Evolutionary conservation across 2,797 vertebrate species (phyloP).

Genomic region (Muraenolepis orangiensis): DNA sequence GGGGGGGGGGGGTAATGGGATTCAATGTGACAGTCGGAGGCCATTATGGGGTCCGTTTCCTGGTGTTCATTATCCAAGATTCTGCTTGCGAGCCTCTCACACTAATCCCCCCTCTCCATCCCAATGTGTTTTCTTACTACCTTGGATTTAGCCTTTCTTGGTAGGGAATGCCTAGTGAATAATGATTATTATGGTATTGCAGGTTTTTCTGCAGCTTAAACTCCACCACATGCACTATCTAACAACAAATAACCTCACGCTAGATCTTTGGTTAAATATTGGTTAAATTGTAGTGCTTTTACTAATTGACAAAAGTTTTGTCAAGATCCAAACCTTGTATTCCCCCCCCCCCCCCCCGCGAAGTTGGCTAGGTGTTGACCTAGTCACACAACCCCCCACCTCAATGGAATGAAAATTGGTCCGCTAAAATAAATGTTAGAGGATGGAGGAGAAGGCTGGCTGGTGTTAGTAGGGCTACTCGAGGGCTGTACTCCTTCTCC

Average conservation of each 20-base stretch:
- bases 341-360: background rate
- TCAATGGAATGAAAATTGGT: constrained; percentile 45
- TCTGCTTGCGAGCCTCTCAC: constrained; percentile 16
- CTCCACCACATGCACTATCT: no score
- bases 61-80: constrained; percentile 49
- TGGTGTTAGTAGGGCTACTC: background rate
- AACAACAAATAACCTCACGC: no score
- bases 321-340: no score
- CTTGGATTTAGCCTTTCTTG: background rate
- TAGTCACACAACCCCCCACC: constrained; percentile 25
- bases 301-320: no score
- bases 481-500: constrained; percentile 50
- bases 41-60: constrained; percentile 51
- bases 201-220: background rate
- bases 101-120: background rate
- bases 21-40: constrained; percentile 61
- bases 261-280: no score
- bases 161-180: background rate
- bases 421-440: constrained; percentile 29
- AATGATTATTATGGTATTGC: background rate
- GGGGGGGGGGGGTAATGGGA: constrained; percentile 52
- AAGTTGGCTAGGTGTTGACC: constrained; percentile 18
- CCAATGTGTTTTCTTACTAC: background rate
- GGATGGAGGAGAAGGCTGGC: constrained; percentile 7
- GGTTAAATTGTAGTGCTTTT: no score